Conservation (phyloP, 2,888 invertebrate species). For the Andrena fulva region DNA sequence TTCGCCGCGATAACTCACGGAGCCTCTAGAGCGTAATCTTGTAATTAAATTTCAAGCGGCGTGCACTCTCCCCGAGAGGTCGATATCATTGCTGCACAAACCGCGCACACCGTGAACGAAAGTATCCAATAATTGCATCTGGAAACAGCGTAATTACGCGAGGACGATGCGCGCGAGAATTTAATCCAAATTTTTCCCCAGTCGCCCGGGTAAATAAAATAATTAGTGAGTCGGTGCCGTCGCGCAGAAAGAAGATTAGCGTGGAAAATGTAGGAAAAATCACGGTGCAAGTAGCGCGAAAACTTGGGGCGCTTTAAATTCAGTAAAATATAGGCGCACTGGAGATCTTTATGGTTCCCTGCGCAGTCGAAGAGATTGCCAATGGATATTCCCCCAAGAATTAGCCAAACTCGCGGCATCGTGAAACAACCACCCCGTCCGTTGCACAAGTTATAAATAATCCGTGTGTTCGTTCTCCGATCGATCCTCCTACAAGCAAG, state of each 20-base stretch:
- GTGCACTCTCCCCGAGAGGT: slow-evolving; percentile 55
- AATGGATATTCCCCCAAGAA: no score
- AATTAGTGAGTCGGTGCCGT: slow-evolving; percentile 2
- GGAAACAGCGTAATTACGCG: slow-evolving; percentile 41
- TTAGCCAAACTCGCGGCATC: no score
- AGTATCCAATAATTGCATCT: slow-evolving; percentile 58
- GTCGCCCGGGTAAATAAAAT: neutral
- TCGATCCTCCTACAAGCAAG: neutral
- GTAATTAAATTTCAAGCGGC: slow-evolving; percentile 71
- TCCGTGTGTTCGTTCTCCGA: neutral
- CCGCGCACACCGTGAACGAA: slow-evolving; percentile 51
- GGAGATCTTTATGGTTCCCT: no score
- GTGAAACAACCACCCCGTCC: no score
- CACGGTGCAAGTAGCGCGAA: neutral
- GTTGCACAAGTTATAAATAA: no score
- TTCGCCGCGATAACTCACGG: slow-evolving; percentile 48
- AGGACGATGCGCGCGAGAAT: neutral
- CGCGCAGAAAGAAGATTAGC: neutral
- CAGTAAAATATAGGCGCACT: no score
- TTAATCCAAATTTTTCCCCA: slow-evolving; percentile 43
- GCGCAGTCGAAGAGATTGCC: no score
- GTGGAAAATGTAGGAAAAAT: neutral
- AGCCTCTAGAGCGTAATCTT: slow-evolving; percentile 57
- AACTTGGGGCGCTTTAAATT: neutral
- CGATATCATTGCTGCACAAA: slow-evolving; percentile 66